Conservation (phyloP, 2,113 vertebrate species). For the Vulpes ferrilata region DNA sequence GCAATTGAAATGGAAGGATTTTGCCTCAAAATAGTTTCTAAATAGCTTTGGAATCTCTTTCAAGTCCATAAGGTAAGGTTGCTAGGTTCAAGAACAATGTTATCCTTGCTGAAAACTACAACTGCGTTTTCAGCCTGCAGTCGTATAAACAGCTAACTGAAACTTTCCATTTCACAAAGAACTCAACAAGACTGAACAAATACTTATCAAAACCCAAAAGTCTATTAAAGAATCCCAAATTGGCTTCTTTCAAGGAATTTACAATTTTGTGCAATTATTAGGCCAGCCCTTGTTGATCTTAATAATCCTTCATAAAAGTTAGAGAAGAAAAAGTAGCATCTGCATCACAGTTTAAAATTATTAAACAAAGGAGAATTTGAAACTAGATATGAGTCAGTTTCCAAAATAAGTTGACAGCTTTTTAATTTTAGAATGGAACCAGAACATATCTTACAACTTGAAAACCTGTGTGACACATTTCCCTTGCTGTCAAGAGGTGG, state of each 20-base stretch:
- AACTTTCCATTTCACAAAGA: neutral
- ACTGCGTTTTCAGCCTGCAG: neutral
- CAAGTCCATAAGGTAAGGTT: neutral
- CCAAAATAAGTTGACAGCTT: neutral
- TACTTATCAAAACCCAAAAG: neutral
- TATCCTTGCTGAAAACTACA: neutral
- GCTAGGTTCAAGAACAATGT: neutral
- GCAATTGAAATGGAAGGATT: neutral
- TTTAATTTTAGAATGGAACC: constrained; percentile 31
- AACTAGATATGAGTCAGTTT: neutral
- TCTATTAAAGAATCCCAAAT: neutral
- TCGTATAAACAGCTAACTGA: neutral
- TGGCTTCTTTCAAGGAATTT: neutral
- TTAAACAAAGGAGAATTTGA: constrained; percentile 19
- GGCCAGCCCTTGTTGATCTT: neutral
- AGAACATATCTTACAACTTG: neutral
- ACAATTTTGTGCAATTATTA: neutral
- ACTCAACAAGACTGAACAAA: neutral
- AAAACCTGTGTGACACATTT: neutral
- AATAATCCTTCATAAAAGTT: neutral
- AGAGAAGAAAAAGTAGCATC: neutral
- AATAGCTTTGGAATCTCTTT: neutral
- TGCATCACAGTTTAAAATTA: neutral
- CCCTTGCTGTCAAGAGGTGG: constrained; percentile 58
- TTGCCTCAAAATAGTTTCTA: constrained; percentile 7